These are phyloP conservation scores for Rhagologus leucostigma DNA, from an alignment of 2,113 vertebrate species.

Conservation along the genomic window DNA sequence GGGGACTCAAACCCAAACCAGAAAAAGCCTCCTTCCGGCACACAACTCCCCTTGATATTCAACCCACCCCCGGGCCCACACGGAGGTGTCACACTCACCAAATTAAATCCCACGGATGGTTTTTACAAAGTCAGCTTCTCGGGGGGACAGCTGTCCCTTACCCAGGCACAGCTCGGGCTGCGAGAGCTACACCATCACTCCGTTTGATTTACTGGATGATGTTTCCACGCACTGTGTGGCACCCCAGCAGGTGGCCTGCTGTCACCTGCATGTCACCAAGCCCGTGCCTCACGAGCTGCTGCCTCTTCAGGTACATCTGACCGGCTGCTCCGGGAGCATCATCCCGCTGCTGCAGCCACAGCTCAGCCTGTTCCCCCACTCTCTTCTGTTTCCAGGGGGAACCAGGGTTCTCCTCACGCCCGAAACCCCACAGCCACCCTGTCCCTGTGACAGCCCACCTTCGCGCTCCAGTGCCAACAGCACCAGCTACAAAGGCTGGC, in stretches of 20 bases:
- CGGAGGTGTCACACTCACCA: not conserved
- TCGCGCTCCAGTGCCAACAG: fast-evolving
- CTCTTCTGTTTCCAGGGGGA: not conserved
- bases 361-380: not conserved
- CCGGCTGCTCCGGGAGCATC: not conserved
- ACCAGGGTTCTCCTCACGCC: fast-evolving
- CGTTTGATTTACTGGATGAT: not conserved
- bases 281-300: fast-evolving
- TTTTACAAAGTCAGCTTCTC: not conserved
- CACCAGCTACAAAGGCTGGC: not conserved
- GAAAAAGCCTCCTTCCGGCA: not conserved
- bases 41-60: not conserved
- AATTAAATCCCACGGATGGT: not conserved
- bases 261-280: not conserved
- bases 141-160: not conserved
- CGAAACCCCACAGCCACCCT: not conserved
- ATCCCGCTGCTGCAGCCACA: not conserved
- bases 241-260: not conserved
- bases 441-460: not conserved
- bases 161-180: not conserved
- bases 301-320: not conserved
- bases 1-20: not conserved
- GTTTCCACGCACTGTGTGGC: not conserved
- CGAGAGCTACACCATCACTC: fast-evolving
- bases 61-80: not conserved